Conservation (phyloP, 1,140 invertebrate genomes). For the Drosophila asahinai region DNA sequence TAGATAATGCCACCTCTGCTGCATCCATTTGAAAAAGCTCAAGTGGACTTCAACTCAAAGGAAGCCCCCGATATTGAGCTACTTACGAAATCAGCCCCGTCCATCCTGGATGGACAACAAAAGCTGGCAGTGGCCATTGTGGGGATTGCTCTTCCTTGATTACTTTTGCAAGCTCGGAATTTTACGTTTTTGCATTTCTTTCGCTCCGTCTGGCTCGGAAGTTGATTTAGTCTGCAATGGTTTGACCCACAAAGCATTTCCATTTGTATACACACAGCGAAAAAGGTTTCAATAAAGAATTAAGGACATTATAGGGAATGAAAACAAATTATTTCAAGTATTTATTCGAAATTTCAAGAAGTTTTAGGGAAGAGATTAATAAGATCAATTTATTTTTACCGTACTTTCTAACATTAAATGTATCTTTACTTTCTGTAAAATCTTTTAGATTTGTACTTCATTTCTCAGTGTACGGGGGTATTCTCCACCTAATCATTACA, state of each 20-base stretch:
- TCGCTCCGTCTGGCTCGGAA: constrained; percentile 35
- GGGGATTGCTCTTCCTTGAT: constrained; percentile 43
- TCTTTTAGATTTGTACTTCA: too few relatives aligned
- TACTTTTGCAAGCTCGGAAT: constrained; percentile 41
- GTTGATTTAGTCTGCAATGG: constrained; percentile 45
- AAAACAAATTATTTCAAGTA: too few relatives aligned
- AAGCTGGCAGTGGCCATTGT: constrained; percentile 35
- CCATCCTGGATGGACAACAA: constrained; percentile 40
- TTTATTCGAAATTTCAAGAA: too few relatives aligned
- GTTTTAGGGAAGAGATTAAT: background rate
- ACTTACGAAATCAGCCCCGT: constrained; percentile 26
- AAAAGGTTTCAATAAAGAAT: constrained; percentile 2
- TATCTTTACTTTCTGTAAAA: too few relatives aligned
- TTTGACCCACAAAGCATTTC: constrained; percentile 49
- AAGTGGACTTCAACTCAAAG: constrained; percentile 30
- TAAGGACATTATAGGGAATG: background rate
- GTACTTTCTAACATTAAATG: too few relatives aligned
- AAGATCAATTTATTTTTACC: too few relatives aligned
- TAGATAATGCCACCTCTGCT: constrained; percentile 22
- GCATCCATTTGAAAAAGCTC: constrained; percentile 25
- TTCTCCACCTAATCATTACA: constrained; percentile 50
- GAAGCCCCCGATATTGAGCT: constrained; percentile 25
- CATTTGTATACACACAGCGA: constrained; percentile 8
- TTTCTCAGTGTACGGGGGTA: constrained; percentile 5
- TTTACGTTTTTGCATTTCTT: constrained; percentile 49